phyloP scores from a whole-genome alignment of 1,140 invertebrate genomes.

The Pachypeltis micranthus region DNA sequence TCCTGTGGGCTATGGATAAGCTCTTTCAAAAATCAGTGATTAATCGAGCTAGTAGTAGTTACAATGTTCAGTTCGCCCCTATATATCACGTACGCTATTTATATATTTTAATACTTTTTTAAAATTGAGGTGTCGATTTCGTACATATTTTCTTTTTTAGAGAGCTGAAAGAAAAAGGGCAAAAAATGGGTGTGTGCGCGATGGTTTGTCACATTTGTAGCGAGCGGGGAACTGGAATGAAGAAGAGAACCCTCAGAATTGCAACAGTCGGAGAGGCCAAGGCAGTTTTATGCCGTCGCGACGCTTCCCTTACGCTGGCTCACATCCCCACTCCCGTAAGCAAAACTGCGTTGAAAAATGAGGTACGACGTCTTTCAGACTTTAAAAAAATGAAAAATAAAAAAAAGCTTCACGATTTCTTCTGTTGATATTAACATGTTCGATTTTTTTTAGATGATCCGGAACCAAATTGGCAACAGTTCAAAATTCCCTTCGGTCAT shows the following conservation, averaged over 20 bases:
- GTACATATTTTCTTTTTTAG: conserved; percentile 30
- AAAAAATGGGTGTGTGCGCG: conserved; percentile 54
- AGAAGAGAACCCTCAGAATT: conserved; percentile 51
- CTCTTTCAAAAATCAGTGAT: too few species aligned
- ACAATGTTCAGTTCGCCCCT: too few species aligned
- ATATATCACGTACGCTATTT: too few species aligned
- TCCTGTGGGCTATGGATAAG: too few species aligned
- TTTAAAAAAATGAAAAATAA: too few species aligned
- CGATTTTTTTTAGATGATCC: conserved; percentile 20
- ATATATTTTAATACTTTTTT: too few species aligned
- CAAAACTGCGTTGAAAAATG: too few species aligned
- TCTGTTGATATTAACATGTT: too few species aligned
- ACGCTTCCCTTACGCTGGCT: conserved; percentile 40
- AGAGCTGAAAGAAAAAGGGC: conserved; percentile 56
- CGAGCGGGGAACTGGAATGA: conserved; percentile 38
- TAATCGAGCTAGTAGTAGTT: too few species aligned
- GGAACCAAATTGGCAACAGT: conserved; percentile 47
- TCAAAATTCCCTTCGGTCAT: conserved; percentile 50
- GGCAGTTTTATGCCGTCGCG: conserved; percentile 52
- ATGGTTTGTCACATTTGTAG: conserved; percentile 56
- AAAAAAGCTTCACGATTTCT: too few species aligned
- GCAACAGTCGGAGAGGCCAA: conserved; percentile 59
- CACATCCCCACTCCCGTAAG: conserved; percentile 27
- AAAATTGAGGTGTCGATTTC: neutral
- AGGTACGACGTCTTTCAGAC: too few species aligned